phyloP scores from a whole-genome alignment of 2,888 invertebrate genomes.

The Dynastes maya region DNA sequence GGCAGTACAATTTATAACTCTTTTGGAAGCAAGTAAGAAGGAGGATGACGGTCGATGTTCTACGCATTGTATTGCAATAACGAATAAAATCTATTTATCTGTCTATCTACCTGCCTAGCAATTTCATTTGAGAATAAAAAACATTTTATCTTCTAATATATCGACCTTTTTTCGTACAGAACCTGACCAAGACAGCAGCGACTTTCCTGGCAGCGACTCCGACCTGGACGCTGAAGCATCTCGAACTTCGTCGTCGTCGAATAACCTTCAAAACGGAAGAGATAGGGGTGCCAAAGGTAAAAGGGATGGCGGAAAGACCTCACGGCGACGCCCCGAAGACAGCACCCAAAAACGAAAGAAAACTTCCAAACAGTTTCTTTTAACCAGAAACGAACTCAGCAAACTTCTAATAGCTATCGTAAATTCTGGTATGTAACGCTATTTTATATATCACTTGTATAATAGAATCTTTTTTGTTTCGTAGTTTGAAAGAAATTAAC shows the following conservation, averaged over 20 bases:
- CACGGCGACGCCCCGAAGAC: background rate
- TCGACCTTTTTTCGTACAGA: background rate
- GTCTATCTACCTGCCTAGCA: no score
- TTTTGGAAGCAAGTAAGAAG: no score
- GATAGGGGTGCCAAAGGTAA: background rate
- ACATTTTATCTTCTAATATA: no score
- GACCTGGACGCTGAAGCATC: background rate
- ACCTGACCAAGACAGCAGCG: background rate
- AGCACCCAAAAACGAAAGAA: slow-evolving; percentile 27
- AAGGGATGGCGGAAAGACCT: background rate
- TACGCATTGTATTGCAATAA: no score
- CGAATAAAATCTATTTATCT: no score
- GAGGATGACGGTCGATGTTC: no score
- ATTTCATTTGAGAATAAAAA: no score
- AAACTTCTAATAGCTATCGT: slow-evolving; percentile 70
- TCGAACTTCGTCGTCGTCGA: background rate
- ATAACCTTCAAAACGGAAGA: background rate
- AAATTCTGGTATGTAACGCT: slow-evolving; percentile 66
- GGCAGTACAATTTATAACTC: no score
- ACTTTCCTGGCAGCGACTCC: background rate
- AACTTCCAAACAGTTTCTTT: slow-evolving; percentile 47
- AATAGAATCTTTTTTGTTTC: no score
- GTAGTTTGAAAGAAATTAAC: no score
- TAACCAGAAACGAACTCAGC: slow-evolving; percentile 68
- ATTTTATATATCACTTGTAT: background rate